Evolutionary conservation across 2,113 vertebrate species (phyloP).

Genomic region (Anseranas semipalmata): DNA sequence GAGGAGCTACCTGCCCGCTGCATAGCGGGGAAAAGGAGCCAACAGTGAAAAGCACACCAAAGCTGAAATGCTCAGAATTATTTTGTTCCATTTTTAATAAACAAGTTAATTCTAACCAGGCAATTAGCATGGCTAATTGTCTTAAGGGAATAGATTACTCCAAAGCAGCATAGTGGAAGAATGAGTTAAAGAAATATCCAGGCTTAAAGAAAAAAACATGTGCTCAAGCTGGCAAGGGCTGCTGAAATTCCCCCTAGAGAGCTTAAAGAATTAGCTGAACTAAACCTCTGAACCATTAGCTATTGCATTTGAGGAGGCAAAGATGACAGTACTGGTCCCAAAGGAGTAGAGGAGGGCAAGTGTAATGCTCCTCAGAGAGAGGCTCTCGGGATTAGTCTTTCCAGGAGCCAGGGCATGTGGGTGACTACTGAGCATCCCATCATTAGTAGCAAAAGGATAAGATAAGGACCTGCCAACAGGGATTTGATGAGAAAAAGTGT

Average conservation of each 20-base stretch:
- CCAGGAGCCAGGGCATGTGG: not conserved
- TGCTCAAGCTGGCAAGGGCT: not conserved
- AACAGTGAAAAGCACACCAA: not conserved
- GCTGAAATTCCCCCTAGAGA: not conserved
- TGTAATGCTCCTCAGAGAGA: not conserved
- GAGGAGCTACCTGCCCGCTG: not conserved
- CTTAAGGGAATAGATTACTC: not conserved
- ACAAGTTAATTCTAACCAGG: not conserved
- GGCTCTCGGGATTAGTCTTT: not conserved
- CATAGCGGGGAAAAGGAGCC: not conserved
- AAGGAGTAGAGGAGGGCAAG: not conserved
- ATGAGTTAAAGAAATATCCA: not conserved
- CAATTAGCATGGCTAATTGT: not conserved
- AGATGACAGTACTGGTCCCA: not conserved
- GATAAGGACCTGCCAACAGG: not conserved
- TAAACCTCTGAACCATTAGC: constrained; percentile 23
- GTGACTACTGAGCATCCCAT: not conserved
- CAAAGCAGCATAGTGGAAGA: not conserved
- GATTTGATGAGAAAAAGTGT: not conserved
- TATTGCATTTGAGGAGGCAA: not conserved
- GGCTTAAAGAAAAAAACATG: not conserved
- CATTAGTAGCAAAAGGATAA: not conserved
- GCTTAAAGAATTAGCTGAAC: constrained; percentile 22
- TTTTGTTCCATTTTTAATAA: not conserved
- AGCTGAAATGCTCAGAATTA: not conserved